Evolutionary conservation across 2,797 vertebrate genomes (phyloP).

Genomic region (Chiroxiphia lanceolata): DNA sequence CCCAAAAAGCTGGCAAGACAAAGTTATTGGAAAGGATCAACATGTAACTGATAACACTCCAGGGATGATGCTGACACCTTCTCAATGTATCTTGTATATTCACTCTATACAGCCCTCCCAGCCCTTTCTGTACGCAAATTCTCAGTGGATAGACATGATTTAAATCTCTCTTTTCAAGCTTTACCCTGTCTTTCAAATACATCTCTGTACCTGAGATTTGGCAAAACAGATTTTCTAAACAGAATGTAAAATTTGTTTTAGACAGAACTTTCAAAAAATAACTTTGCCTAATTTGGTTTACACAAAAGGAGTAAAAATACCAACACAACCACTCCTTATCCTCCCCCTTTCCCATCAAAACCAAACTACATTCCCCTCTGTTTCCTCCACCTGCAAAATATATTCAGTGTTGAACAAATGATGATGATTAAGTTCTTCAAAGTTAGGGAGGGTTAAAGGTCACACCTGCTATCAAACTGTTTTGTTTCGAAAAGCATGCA

Average conservation of each 20-base stretch:
- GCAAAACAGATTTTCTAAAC: background rate
- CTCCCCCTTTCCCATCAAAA: background rate
- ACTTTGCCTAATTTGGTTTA: background rate
- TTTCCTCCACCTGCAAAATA: constrained; percentile 56
- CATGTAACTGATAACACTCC: rapidly evolving
- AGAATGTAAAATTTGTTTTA: background rate
- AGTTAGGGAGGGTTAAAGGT: constrained; percentile 73
- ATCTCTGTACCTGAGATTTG: background rate
- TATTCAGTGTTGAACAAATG: constrained; percentile 42
- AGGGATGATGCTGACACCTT: background rate
- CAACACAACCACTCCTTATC: background rate
- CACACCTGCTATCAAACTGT: constrained; percentile 83
- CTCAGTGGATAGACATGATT: background rate
- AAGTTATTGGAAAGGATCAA: background rate
- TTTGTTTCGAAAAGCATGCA: constrained; percentile 71
- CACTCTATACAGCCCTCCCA: background rate
- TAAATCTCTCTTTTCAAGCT: background rate
- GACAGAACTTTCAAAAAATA: background rate
- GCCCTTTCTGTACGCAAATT: background rate
- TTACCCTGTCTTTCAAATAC: background rate
- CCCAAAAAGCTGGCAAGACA: background rate
- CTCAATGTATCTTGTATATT: background rate
- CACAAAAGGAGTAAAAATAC: background rate
- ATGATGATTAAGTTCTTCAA: constrained; percentile 62
- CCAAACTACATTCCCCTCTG: constrained; percentile 41